These are phyloP conservation scores for Drepanosiphum platanoidis DNA, from an alignment of 2,888 invertebrate species.

Conservation along the genomic window DNA sequence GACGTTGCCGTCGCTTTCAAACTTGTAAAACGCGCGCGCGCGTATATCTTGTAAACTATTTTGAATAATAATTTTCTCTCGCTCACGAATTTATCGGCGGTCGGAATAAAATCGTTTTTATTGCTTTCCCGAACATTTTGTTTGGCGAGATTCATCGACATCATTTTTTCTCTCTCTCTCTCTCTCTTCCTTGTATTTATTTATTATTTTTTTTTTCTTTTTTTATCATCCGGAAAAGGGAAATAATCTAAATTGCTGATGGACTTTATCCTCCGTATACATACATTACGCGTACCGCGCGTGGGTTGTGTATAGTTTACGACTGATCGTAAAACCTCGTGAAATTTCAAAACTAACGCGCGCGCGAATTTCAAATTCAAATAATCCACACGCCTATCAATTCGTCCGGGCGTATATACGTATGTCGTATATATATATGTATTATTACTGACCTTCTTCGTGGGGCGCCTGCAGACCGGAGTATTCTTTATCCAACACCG, in stretches of 20 bases:
- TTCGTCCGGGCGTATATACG: not conserved
- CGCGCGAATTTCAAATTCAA: not conserved
- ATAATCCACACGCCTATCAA: not conserved
- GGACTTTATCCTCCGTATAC: no score
- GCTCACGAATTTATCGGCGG: not conserved
- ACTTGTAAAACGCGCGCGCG: not conserved
- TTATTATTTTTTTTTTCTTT: not conserved
- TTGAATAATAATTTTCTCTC: not conserved
- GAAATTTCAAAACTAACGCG: conserved; percentile 1
- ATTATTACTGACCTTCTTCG: conserved; percentile 72
- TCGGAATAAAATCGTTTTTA: not conserved
- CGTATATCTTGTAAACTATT: not conserved
- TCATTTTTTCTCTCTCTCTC: no score
- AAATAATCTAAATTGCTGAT: conserved; percentile 29
- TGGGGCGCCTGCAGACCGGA: conserved; percentile 80
- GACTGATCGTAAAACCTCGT: not conserved
- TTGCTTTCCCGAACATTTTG: not conserved
- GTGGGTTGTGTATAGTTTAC: not conserved
- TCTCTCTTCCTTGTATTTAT: no score
- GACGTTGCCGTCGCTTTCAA: not conserved
- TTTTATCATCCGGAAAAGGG: not conserved
- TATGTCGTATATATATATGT: no score
- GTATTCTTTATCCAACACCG: conserved; percentile 75
- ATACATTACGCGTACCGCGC: not conserved
- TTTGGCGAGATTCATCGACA: not conserved